Percentiles rank a stretch among this genome's conserved stretches.
Evolutionary conservation across 2,888 invertebrate species (phyloP).

Genomic region (Bimastos eiseni): DNA sequence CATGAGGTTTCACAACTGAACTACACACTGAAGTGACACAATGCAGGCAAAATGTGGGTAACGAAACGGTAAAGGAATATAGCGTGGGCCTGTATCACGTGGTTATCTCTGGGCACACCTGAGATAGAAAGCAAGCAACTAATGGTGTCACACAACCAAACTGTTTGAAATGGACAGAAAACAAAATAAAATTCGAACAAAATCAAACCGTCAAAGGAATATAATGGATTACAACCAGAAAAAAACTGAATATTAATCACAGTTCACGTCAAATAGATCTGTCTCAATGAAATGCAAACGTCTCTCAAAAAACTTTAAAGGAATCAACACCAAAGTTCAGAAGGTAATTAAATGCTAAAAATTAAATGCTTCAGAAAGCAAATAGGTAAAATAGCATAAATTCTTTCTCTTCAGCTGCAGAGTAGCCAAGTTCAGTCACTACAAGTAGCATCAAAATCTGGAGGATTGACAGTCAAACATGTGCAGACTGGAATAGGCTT

Average conservation of each 20-base stretch:
- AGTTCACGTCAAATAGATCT: not conserved
- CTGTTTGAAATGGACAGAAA: not conserved
- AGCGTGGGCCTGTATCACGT: no score
- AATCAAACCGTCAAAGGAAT: not conserved
- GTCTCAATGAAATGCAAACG: not conserved
- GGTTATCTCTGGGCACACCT: not conserved
- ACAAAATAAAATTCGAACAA: not conserved
- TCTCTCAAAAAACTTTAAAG: not conserved
- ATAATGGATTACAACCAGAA: not conserved
- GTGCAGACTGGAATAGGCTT: not conserved
- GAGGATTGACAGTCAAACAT: not conserved
- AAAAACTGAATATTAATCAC: not conserved
- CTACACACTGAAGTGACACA: not conserved
- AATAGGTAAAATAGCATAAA: not conserved
- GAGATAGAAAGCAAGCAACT: not conserved
- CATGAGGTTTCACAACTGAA: not conserved
- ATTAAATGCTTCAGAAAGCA: not conserved
- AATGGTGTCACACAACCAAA: not conserved
- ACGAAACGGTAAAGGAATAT: no score
- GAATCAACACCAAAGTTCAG: not conserved
- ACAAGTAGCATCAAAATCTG: not conserved
- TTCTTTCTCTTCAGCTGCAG: not conserved
- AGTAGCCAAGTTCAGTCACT: not conserved
- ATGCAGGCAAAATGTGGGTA: not conserved
- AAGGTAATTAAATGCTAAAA: not conserved